These are phyloP conservation scores for Scophthalmus maximus DNA, from an alignment of 2,113 vertebrate genomes.

Conservation along the genomic window DNA sequence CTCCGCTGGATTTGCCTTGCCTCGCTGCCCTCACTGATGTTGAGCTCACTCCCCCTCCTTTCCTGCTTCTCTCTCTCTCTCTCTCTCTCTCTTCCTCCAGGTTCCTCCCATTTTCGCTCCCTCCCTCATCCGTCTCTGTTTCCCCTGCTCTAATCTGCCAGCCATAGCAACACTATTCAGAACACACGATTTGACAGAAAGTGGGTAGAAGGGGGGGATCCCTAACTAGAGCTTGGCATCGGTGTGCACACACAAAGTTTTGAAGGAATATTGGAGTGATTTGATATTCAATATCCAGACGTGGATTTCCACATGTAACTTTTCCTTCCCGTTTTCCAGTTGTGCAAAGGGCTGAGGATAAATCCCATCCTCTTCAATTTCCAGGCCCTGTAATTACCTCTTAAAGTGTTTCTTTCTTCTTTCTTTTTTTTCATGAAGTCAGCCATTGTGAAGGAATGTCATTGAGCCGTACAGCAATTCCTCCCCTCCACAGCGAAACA, in stretches of 20 bases:
- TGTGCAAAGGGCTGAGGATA: neutral
- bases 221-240: conserved; percentile 60
- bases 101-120: conserved; percentile 18
- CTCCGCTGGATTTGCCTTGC: conserved; percentile 81
- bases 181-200: conserved; percentile 85
- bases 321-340: neutral
- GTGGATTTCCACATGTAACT: conserved; percentile 18
- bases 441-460: conserved; percentile 59
- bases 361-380: conserved; percentile 12
- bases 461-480: conserved; percentile 8
- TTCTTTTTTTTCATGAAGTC: conserved; percentile 22
- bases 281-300: conserved; percentile 29
- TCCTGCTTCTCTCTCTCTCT: conserved; percentile 20
- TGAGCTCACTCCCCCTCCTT: conserved; percentile 31
- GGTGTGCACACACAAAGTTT: conserved; percentile 5
- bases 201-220: conserved; percentile 79
- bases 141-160: conserved; percentile 64
- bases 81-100: conserved; percentile 3
- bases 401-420: neutral
- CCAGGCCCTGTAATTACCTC: conserved; percentile 30
- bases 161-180: conserved; percentile 77
- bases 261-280: conserved; percentile 10
- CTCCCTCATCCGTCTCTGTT: conserved; percentile 38
- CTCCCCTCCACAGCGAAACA: conserved; percentile 50
- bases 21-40: conserved; percentile 70